Conservation (phyloP, 2,888 invertebrate species). For the Scaptomyza flava region DNA sequence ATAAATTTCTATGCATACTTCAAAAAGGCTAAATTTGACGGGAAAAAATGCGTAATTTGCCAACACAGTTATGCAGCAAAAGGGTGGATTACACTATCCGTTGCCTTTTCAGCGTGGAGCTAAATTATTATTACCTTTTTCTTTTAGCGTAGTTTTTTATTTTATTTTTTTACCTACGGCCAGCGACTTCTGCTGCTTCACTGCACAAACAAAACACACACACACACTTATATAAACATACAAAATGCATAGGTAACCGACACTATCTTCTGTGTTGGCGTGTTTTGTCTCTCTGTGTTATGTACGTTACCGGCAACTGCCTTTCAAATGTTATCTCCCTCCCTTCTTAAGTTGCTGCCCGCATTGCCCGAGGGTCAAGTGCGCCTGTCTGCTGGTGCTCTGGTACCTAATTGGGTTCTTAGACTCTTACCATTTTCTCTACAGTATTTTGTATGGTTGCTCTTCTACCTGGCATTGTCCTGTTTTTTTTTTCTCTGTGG, state of each 20-base stretch:
- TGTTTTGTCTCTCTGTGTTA: conserved; percentile 38
- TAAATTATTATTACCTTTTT: conserved; percentile 56
- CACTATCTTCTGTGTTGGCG: conserved; percentile 55
- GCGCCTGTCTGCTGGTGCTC: conserved; percentile 31
- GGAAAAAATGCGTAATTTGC: background rate
- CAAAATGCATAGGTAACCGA: conserved; percentile 55
- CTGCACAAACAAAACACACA: conserved; percentile 50
- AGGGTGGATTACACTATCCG: conserved; percentile 72
- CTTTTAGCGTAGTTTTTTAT: conserved; percentile 55
- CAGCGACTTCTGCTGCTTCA: conserved; percentile 79
- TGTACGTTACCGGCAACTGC: conserved; percentile 62
- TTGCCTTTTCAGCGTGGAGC: conserved; percentile 36
- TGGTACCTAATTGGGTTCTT: conserved; percentile 46
- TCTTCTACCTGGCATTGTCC: conserved; percentile 33
- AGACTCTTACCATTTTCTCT: conserved; percentile 29
- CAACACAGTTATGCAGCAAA: conserved; percentile 30
- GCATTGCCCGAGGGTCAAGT: conserved; percentile 62
- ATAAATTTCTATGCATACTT: too few species aligned
- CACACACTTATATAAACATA: conserved; percentile 25
- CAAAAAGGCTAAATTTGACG: background rate
- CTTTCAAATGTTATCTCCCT: conserved; percentile 50
- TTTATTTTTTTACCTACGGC: conserved; percentile 63
- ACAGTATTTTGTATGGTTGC: conserved; percentile 49
- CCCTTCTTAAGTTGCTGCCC: conserved; percentile 11
- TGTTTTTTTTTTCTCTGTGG: conserved; percentile 19